phyloP scores from a whole-genome alignment of 2,888 invertebrate species.

The Amphipoea oculea region DNA sequence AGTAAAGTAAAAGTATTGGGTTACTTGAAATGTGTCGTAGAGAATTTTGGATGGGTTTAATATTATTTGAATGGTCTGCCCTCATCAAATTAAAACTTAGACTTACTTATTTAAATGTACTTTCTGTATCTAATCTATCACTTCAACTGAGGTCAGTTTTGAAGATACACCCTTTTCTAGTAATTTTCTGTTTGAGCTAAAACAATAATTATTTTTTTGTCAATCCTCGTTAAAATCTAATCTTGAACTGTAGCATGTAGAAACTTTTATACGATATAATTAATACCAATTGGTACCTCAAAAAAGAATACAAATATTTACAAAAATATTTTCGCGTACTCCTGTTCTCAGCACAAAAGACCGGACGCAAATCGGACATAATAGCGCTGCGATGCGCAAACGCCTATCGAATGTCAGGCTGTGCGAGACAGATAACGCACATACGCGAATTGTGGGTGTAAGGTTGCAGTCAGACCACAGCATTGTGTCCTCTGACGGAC shows the following conservation, averaged over 20 bases:
- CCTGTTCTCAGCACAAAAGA: slow-evolving; percentile 65
- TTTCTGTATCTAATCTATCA: not conserved
- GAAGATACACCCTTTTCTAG: not conserved
- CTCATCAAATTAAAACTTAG: not conserved
- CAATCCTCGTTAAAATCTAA: not conserved
- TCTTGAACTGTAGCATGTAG: not conserved
- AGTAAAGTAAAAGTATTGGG: slow-evolving; percentile 77
- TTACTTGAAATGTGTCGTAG: slow-evolving; percentile 74
- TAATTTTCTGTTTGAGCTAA: not conserved
- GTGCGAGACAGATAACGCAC: slow-evolving; percentile 70
- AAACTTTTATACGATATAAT: not conserved
- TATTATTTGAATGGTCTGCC: not conserved
- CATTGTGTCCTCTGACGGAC: slow-evolving; percentile 77
- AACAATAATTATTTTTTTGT: not conserved
- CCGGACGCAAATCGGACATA: slow-evolving; percentile 74
- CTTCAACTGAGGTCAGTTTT: not conserved
- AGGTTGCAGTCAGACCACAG: slow-evolving; percentile 83
- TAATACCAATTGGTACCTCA: not conserved
- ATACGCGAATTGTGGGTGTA: slow-evolving; percentile 76
- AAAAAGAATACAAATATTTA: slow-evolving; percentile 2
- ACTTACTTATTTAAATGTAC: not conserved
- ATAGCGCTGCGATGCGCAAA: slow-evolving; percentile 76
- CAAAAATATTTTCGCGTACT: slow-evolving; percentile 48
- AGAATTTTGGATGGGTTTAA: slow-evolving; percentile 5
- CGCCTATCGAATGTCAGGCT: slow-evolving; percentile 78